Evolutionary conservation across 2,888 invertebrate genomes (phyloP), one percentile per base, ranked within the genome.

Genomic region (Sinotaia quadrata): DNA sequence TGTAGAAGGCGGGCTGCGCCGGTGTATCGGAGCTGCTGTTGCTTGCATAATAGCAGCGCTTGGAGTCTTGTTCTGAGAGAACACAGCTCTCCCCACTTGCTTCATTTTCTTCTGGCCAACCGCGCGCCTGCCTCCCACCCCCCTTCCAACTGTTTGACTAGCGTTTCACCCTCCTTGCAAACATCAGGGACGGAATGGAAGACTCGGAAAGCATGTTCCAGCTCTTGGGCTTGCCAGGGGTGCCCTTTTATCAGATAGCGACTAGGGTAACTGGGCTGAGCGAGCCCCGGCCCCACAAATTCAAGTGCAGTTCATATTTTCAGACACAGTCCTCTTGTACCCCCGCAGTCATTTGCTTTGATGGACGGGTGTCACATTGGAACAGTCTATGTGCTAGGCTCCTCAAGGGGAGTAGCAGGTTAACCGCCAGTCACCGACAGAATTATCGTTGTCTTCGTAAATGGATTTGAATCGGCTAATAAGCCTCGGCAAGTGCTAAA

Each of bases 341-440:
- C 80, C 79, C 80, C 81, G 81, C 81, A 78, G 81, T 81, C 78
- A 78, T 79, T 77, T 75, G 75, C 77, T 80, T 80, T 84, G 84
- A 84, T 82, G 76, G 84, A 83, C 84, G 84, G 82, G 84, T 84
- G 84, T 84, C 84, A 84, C 81, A 79, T 65, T 78, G 82, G 84
- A 72, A 63, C 62, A 80, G 81, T 80, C 81, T 74, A 82, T 49
- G 51, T 52, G 60, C 31, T 12, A 21, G 29, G 41, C 61, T 47
- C 29, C 72, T 68, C 56, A 36, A 68, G 74, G 70, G 74, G 61
- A 21, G 72, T 44, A 44, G 37, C 68, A 36, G 31, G 57, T 34
- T 47, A n/a, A 44, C 31, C 8, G 47, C 24, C 61, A 29, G 29
- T 27, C 29, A 44, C 27, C 61, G 31, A n/a, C n/a, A n/a, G n/a